Conservation (phyloP, 2,797 vertebrate species). For the Betta splendens region DNA sequence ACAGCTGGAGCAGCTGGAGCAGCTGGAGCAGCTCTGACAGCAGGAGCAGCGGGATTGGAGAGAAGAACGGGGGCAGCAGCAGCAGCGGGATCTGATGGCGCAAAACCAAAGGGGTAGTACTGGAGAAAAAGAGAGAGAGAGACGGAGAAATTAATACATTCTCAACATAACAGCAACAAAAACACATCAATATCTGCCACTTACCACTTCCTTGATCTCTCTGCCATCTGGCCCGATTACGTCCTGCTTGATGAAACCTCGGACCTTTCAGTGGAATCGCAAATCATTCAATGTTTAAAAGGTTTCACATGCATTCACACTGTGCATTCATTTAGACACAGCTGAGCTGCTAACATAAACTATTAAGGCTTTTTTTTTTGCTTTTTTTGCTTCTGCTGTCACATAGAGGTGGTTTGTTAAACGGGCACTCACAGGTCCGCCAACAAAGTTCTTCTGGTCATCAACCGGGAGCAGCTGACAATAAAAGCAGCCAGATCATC, state of each 20-base stretch:
- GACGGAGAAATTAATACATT: background rate
- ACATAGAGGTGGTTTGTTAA: background rate
- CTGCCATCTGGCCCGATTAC: slow-evolving; percentile 38
- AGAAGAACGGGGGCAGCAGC: background rate
- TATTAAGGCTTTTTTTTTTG: too few species aligned
- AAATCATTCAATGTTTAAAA: slow-evolving; percentile 1
- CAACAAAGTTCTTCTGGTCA: slow-evolving; percentile 13
- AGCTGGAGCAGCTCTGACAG: slow-evolving; percentile 12
- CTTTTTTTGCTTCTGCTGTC: too few species aligned
- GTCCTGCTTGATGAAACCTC: slow-evolving; percentile 71
- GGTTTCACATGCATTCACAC: background rate
- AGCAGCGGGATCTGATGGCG: background rate
- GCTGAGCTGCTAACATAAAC: background rate
- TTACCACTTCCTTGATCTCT: slow-evolving; percentile 57
- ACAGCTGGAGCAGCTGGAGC: slow-evolving; percentile 17
- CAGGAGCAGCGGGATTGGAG: background rate
- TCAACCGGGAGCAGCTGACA: slow-evolving; percentile 63
- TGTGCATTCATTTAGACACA: too few species aligned
- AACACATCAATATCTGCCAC: slow-evolving; percentile 14
- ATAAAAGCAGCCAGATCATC: background rate
- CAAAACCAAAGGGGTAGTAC: slow-evolving; percentile 61
- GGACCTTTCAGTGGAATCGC: slow-evolving; percentile 46
- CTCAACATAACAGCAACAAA: background rate
- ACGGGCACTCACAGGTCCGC: slow-evolving; percentile 56
- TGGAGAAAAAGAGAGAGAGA: slow-evolving; percentile 24